A percentile compares a stretch with the other conserved stretches of the same genome.
These are phyloP conservation scores for Cryptomyrus ogoouensis DNA, from an alignment of 2,113 vertebrate genomes.

Conservation along the genomic window DNA sequence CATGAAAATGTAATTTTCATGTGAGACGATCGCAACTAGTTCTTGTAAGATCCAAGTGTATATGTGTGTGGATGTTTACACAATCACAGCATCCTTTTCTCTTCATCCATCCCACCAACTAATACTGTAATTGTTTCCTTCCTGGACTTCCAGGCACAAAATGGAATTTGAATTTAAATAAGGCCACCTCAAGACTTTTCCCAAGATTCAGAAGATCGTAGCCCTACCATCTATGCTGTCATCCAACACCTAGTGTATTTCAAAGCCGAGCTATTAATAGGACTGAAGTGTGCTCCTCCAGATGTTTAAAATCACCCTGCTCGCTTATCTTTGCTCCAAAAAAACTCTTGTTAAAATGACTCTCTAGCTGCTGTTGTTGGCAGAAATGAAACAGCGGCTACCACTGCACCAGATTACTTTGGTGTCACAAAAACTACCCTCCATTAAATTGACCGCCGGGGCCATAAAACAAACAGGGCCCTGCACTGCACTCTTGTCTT, in stretches of 20 bases:
- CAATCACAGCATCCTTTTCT: neutral
- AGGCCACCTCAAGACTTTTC: neutral
- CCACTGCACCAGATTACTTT: neutral
- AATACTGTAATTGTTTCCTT: slow-evolving; percentile 9
- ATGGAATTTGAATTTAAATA: slow-evolving; percentile 7
- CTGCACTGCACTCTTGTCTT: neutral
- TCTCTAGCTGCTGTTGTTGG: neutral
- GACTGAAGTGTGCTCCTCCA: neutral
- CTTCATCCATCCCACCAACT: neutral
- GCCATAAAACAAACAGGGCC: neutral
- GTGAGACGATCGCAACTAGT: neutral
- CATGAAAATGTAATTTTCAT: neutral
- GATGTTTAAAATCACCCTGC: slow-evolving; percentile 4
- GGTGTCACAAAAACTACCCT: neutral
- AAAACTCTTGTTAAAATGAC: neutral
- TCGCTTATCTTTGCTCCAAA: neutral
- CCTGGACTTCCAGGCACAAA: slow-evolving; percentile 1
- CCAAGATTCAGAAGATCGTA: neutral
- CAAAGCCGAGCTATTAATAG: slow-evolving; percentile 8
- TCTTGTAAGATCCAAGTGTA: neutral
- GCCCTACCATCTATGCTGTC: neutral
- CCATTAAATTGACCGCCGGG: neutral
- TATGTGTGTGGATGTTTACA: neutral
- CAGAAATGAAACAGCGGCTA: neutral
- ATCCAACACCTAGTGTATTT: slow-evolving; percentile 12